Percentiles rank a stretch among this genome's conserved stretches.
phyloP scores from a whole-genome alignment of 2,888 invertebrate species.

The Conchocele bisecta region DNA sequence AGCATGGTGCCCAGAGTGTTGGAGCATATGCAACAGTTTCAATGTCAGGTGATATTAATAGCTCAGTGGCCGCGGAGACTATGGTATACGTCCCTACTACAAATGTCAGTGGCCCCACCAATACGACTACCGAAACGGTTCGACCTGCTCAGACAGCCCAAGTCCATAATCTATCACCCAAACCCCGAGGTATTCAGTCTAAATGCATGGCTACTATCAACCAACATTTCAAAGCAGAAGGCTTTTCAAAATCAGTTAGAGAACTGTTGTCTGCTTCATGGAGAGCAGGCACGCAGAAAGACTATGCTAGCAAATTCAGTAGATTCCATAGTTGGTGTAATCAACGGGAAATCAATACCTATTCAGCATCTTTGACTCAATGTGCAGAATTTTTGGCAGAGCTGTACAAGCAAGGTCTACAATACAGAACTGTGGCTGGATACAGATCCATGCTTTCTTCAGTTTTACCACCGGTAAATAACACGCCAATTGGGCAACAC shows the following conservation, averaged over 20 bases:
- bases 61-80: constrained; percentile 25
- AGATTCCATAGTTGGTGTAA: constrained; percentile 22
- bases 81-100: constrained; percentile 24
- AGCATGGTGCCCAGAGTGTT: no score
- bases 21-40: no score
- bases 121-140: no score
- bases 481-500: constrained; percentile 12
- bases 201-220: constrained; percentile 31
- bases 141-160: no score
- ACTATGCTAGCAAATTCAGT: constrained; percentile 19
- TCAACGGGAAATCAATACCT: constrained; percentile 24
- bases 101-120: no score
- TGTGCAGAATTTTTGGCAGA: constrained; percentile 14
- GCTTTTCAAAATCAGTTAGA: constrained; percentile 16
- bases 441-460: constrained; percentile 16
- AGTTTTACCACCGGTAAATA: constrained; percentile 3
- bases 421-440: constrained; percentile 9
- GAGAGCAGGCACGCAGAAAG: constrained; percentile 12
- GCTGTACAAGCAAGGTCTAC: constrained; percentile 2
- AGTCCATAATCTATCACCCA: constrained; percentile 19
- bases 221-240: constrained; percentile 11
- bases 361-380: constrained; percentile 9
- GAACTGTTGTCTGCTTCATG: neutral
- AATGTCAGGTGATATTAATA: constrained; percentile 24
- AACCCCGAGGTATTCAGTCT: constrained; percentile 16